Conservation (phyloP, 2,797 vertebrate genomes). For the Syngnathus acus region DNA sequence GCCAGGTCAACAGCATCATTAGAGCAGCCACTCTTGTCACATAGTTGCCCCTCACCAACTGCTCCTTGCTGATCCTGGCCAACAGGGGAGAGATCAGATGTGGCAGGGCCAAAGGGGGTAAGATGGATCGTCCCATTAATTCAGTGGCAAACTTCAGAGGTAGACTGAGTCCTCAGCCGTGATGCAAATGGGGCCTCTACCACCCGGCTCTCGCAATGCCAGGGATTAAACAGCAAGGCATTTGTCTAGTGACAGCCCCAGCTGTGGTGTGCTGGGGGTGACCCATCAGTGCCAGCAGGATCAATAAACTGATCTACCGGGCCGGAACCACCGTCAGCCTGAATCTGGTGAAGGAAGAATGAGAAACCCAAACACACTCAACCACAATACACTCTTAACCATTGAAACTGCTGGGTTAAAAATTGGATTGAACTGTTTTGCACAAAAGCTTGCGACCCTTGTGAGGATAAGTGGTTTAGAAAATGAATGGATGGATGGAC, state of each 20-base stretch:
- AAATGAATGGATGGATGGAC: neutral
- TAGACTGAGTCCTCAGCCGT: conserved; percentile 3
- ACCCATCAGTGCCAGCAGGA: conserved; percentile 8
- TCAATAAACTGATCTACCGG: conserved; percentile 6
- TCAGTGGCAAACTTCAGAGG: conserved; percentile 9
- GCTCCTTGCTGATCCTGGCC: conserved; percentile 11
- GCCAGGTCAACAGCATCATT: conserved; percentile 6
- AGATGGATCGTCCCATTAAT: conserved; percentile 20
- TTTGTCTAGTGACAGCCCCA: conserved; percentile 11
- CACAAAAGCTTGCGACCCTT: too few species aligned
- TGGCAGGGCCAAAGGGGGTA: conserved; percentile 1
- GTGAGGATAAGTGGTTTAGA: neutral
- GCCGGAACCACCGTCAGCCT: conserved; percentile 3
- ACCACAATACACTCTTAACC: too few species aligned
- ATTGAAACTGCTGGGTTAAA: too few species aligned
- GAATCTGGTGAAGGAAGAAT: neutral
- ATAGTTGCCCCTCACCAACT: conserved; percentile 4
- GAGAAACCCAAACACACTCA: too few species aligned
- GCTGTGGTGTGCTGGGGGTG: conserved; percentile 4
- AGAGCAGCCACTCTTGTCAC: conserved; percentile 18
- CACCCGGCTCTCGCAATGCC: neutral
- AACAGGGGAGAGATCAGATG: conserved; percentile 12
- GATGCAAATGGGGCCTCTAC: neutral
- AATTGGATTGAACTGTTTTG: too few species aligned
- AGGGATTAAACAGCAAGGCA: conserved; percentile 1